Conservation (phyloP, 2,888 invertebrate species). For the Tinea semifulvella region DNA sequence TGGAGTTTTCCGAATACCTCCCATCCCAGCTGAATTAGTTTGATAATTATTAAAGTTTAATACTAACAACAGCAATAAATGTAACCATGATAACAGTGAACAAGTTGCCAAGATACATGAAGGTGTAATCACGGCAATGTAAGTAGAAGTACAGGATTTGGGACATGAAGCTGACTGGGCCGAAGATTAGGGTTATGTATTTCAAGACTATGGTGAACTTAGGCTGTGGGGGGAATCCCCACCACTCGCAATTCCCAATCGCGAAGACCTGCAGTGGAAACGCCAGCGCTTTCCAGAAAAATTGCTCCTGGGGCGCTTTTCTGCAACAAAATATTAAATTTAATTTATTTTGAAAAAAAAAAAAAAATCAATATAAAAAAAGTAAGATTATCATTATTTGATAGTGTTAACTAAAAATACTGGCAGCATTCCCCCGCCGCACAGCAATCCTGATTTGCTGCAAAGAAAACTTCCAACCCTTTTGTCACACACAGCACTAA, state of each 20-base stretch:
- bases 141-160: background rate
- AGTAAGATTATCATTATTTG: no score
- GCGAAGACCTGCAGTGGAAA: background rate
- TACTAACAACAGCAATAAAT: background rate
- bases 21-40: no score
- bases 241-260: background rate
- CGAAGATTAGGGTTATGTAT: slow-evolving; percentile 3
- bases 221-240: slow-evolving; percentile 4
- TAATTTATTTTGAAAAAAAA: no score
- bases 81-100: slow-evolving; percentile 6
- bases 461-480: no score
- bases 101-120: background rate
- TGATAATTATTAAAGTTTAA: no score
- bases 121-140: background rate
- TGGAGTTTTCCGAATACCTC: no score
- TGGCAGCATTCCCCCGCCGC: no score
- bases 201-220: background rate
- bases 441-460: no score
- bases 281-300: background rate
- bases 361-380: no score
- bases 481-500: no score
- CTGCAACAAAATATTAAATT: no score
- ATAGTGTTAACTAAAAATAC: no score
- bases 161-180: slow-evolving; percentile 2
- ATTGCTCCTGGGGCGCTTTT: background rate